Base-by-base conservation (phyloP, 2,797 vertebrate species). In the Diglossa cyanea region DNA sequence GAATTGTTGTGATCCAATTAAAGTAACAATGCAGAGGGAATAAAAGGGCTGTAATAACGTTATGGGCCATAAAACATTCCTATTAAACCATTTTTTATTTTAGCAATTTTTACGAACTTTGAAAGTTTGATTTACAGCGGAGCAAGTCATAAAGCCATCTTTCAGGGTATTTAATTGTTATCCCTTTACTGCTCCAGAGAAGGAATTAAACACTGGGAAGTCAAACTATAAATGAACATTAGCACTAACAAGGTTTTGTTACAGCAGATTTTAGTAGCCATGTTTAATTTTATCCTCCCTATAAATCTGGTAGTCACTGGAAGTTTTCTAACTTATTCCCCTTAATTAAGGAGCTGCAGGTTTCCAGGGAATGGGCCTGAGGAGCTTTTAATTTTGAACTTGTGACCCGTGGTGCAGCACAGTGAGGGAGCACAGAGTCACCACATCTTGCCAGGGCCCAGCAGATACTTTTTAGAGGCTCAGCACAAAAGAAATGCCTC, bases 41-140 rank as follows among this genome's bases (percentile, higher is more conserved):
- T 98, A 97, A 98, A 98, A 94, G 28, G 87, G 97, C 98, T 98
- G 96, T 98, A 97, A 98, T 97, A 98, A 98, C 95, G 97, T 98
- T 98, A 97, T 92, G 97, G 98, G 78, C 97, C 97, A 98, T 98
- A 98, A 98, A 98, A 95, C 97, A 97, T 97, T 97, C 98, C 98
- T 98, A 98, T 98, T 98, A 98, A 98, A 97, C 97, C 97, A 98
- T 98, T 98, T 98, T 98, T 98, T 98, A 98, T 98, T 98, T 98
- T 98, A 98, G 98, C 97, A 95, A 95, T 97, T 98, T 98, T 98
- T 98, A 98, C 92, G 96, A 98, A 98, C 97, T 98, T 98, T 98
- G 96, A 95, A 98, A 98, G 97, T 98, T 97, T 98, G 97, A 98
- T 98, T 98, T 98, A 98, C 95, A 86, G 96, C 73, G 4, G 83